These are phyloP conservation scores for Tetranychus truncatus DNA, from an alignment of 2,888 invertebrate genomes.

Conservation along the genomic window DNA sequence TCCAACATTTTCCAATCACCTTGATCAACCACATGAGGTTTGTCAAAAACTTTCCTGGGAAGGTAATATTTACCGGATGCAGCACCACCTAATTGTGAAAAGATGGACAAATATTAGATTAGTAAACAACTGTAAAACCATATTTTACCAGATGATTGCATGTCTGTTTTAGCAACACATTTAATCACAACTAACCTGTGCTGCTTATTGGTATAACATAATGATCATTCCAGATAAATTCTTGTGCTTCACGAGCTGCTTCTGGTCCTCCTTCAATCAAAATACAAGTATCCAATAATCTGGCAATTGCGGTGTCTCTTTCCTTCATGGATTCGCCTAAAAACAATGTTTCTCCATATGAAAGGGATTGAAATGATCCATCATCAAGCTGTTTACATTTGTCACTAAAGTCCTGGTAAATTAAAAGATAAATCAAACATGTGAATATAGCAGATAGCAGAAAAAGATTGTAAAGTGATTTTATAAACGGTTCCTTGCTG, in stretches of 20 bases:
- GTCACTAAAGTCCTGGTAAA: not conserved
- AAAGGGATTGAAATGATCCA: conserved; percentile 27
- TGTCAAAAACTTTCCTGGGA: conserved; percentile 24
- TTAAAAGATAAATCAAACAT: not conserved
- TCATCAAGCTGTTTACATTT: conserved; percentile 24
- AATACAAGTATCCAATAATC: conserved; percentile 32
- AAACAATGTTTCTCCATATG: conserved; percentile 28
- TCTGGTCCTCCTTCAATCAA: conserved; percentile 29
- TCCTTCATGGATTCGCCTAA: conserved; percentile 31
- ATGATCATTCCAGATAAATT: conserved; percentile 33
- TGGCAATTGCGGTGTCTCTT: conserved; percentile 30
- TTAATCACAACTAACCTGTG: conserved; percentile 28
- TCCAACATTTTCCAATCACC: conserved; percentile 29
- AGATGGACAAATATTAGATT: no score
- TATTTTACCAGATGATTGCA: no score
- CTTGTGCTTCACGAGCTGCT: conserved; percentile 31
- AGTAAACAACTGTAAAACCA: no score
- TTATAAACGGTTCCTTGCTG: no score
- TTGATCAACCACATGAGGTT: conserved; percentile 29
- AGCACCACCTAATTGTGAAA: not conserved
- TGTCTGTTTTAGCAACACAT: not conserved
- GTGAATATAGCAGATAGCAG: not conserved
- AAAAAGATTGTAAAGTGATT: no score
- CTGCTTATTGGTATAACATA: conserved; percentile 32
- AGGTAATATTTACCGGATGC: conserved; percentile 22